Evolutionary conservation across 2,888 invertebrate species (phyloP).

Genomic region (Diplolepis rosae): DNA sequence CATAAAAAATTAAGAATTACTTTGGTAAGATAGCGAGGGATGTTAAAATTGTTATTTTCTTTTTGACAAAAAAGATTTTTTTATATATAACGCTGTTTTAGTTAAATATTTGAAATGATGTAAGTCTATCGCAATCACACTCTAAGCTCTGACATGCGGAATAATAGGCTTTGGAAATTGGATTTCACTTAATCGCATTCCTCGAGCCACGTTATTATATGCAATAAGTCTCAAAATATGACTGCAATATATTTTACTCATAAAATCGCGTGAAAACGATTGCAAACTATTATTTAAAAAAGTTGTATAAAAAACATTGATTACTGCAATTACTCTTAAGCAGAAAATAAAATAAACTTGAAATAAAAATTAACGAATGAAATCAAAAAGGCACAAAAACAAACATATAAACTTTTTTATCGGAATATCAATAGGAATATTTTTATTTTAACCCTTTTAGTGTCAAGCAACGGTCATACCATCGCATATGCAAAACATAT

Average conservation of each 20-base stretch:
- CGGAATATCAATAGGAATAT: too few relatives aligned
- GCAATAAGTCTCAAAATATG: neutral
- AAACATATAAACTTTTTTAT: too few relatives aligned
- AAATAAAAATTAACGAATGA: too few relatives aligned
- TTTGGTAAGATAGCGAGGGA: conserved; percentile 53
- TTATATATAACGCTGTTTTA: conserved; percentile 50
- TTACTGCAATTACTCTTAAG: neutral
- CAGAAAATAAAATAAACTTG: neutral
- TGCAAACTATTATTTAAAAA: neutral
- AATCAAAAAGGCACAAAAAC: too few relatives aligned
- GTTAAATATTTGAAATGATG: conserved; percentile 58
- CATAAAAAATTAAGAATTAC: conserved; percentile 35
- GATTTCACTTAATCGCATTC: conserved; percentile 36
- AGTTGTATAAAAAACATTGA: neutral
- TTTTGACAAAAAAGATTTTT: conserved; percentile 37
- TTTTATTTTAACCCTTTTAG: too few relatives aligned
- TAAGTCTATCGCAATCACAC: conserved; percentile 72
- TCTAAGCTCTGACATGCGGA: conserved; percentile 70
- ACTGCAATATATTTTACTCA: neutral
- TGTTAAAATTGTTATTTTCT: conserved; percentile 44
- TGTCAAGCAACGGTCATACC: neutral
- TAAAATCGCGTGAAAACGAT: neutral
- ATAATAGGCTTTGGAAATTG: conserved; percentile 45
- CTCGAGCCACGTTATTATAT: conserved; percentile 37
- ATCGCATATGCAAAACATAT: neutral